A percentile compares a stretch with the other conserved stretches of the same genome.
Evolutionary conservation across 2,113 vertebrate genomes (phyloP).

Genomic region (Lophotis ruficrista): DNA sequence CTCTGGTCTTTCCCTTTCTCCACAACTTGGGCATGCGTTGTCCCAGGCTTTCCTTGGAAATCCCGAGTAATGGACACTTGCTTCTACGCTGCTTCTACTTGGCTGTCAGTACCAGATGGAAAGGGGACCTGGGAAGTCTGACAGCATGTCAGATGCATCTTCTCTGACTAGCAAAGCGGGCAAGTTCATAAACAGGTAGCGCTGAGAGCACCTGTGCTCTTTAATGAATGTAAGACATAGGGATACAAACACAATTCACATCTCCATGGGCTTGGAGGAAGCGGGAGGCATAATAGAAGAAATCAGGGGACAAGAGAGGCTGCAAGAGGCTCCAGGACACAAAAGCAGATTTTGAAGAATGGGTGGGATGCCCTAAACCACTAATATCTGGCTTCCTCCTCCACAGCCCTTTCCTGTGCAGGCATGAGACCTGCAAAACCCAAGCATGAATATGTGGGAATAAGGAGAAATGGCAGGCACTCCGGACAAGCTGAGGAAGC

Average conservation of each 20-base stretch:
- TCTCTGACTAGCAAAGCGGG: neutral
- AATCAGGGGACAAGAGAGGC: neutral
- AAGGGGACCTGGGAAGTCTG: neutral
- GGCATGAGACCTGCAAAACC: neutral
- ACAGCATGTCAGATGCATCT: neutral
- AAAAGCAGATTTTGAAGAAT: neutral
- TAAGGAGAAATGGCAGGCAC: neutral
- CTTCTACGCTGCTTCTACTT: neutral
- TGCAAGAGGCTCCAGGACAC: neutral
- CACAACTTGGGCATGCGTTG: neutral
- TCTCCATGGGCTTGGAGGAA: neutral
- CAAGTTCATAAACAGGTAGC: neutral
- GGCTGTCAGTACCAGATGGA: neutral
- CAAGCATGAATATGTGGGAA: neutral
- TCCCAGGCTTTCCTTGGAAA: slow-evolving; percentile 22
- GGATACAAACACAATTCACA: neutral
- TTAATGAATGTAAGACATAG: neutral
- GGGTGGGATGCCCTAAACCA: neutral
- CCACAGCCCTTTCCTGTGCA: neutral
- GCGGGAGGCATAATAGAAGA: neutral
- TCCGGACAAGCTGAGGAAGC: neutral
- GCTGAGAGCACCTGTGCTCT: neutral
- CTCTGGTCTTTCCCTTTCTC: neutral
- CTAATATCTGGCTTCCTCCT: neutral
- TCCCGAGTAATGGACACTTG: neutral